Evolutionary conservation across 2,888 invertebrate genomes (phyloP), one percentile per base, ranked within the genome.

Genomic region (Ferdinandea cuprea): DNA sequence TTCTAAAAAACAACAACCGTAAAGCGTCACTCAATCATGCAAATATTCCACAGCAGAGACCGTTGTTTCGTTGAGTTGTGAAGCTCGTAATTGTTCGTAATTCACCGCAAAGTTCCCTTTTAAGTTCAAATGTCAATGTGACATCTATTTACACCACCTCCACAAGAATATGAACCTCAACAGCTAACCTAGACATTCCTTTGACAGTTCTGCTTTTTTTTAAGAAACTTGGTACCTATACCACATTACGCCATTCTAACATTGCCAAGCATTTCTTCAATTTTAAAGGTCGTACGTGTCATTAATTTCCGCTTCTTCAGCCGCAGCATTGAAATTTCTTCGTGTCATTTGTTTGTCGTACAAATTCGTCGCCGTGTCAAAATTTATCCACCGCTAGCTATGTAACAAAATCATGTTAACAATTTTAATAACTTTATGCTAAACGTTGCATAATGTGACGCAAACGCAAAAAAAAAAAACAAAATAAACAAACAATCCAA

Each of bases 391-490:
- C 30, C 40, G 35, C 19, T 1, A 32, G 52, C 54, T 73, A 59
- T 68, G 72, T 66, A 83, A 83, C 77, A 66, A 72, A 66, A 52
- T 54, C 71, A 77, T 77, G 81, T 83, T 76, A 61, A 83, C 65
- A 83, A 76, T 83, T 83, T 77, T 72, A 83, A 83, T 83, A 83
- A 83, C 63, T 80, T 76, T 50, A 80, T 65, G 69, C 69, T 58
- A 56, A 69, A 35, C 46, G 54, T 83, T 83, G 81, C 81, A 72
- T 77, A 81, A 83, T 19, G 13, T 61, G 61, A 61, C 15, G 71
- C 15, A 42, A 59, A 63, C 2, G 42, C 15, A 9, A 46, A 21
- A 30, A 37, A 15, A 44, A 15, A 17, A 25, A 35, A 37, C 25
- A 3, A 7, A 15, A 15, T n/a, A n/a, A n/a, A n/a, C n/a, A n/a